These are phyloP conservation scores for Hassar affinis DNA, from an alignment of 2,113 vertebrate genomes.

Conservation along the genomic window DNA sequence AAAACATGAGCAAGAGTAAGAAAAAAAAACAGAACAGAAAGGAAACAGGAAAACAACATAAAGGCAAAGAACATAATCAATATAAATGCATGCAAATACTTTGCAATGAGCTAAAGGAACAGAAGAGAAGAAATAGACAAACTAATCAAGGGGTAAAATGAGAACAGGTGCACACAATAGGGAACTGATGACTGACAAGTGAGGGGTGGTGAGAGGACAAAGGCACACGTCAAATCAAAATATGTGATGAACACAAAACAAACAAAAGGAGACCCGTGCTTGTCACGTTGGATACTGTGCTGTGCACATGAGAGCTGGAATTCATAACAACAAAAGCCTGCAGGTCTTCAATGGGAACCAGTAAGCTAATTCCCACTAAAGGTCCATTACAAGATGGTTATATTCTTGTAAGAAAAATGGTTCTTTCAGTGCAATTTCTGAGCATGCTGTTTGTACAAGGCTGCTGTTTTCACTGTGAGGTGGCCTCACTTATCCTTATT, in stretches of 20 bases:
- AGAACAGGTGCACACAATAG: background rate
- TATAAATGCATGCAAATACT: background rate
- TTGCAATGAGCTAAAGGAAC: background rate
- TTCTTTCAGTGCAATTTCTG: background rate
- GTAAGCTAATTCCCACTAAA: background rate
- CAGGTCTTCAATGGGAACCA: background rate
- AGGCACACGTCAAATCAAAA: background rate
- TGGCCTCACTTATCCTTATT: background rate
- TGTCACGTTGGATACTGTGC: background rate
- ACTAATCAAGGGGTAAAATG: slow-evolving; percentile 9
- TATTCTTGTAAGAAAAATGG: background rate
- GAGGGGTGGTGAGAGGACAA: background rate
- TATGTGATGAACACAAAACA: background rate
- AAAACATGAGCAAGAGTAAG: background rate
- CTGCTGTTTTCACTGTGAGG: background rate
- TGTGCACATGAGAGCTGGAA: background rate
- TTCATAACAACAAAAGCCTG: background rate
- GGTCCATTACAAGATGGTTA: background rate
- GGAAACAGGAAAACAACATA: background rate
- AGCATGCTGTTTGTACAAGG: background rate
- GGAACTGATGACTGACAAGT: background rate
- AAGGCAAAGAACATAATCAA: too few relatives aligned
- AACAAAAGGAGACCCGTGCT: background rate
- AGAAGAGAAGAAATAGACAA: background rate
- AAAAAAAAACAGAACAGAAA: background rate